Evolutionary conservation across 2,113 vertebrate species (phyloP), one percentile per base, ranked within the genome.

Genomic region (Eclectus roratus): DNA sequence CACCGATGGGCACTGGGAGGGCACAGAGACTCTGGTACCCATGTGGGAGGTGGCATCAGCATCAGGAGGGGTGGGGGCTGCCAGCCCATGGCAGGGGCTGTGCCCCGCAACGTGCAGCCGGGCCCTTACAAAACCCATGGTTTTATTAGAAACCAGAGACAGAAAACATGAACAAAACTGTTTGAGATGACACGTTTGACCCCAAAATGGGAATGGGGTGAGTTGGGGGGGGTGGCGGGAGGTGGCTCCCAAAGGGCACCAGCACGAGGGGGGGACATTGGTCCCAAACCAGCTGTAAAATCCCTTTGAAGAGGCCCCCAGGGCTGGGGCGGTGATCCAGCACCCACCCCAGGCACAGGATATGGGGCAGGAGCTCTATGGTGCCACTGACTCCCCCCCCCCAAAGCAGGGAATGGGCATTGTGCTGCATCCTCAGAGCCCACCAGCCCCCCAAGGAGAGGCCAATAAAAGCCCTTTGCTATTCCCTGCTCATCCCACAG

Each of bases 61-160:
- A 39, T 11, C 64, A 31, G 14, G 29, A 0, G 0, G 56, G 31
- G 6, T 33, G 39, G 21, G 29, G 28, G 9, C 14, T 10, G 31
- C 39, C 65, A 46, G 37, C 17, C 13, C 8, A 9, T n/a, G 24
- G 29, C 23, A 55, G 39, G 35, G 55, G 10, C 23, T 69, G 20
- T 13, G 10, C 17, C n/a, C 21, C 14, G 3, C 23, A 3, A 2
- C 7, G 14, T 4, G 6, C n/a, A 35, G 13, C 24, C 37, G 44
- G 13, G 3, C 7, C 0, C 19, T 73, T 95, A 66, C 81, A 89
- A 94, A 95, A 94, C 17, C 1, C 3, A 61, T 10, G 20, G 43
- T 19, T 91, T 95, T 95, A 93, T 94, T 94, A 91, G 65, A 91
- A 91, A 96, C 20, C 63, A 29, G 31, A 84, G 77, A 89, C 10